Conservation (phyloP, 2,888 invertebrate species). For the Chalcis sispes region DNA sequence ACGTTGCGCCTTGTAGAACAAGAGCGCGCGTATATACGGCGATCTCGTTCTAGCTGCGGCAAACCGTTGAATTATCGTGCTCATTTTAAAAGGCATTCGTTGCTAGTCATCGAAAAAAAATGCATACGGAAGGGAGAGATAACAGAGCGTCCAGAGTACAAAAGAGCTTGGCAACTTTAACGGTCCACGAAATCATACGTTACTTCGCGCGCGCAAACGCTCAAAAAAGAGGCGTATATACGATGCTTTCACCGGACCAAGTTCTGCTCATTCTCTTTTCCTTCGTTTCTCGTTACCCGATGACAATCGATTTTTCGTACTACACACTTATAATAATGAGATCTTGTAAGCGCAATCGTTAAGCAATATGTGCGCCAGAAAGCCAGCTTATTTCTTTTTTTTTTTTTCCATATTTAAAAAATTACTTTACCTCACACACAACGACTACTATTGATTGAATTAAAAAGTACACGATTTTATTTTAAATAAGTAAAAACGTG, state of each 20-base stretch:
- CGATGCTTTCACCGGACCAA: slow-evolving; percentile 12
- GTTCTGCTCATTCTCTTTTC: background rate
- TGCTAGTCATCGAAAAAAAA: background rate
- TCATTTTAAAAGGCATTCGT: slow-evolving; percentile 21
- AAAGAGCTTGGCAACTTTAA: background rate
- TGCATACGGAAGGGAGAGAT: background rate
- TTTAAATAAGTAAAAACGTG: no score
- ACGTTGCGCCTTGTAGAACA: slow-evolving; percentile 58
- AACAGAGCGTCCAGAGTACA: slow-evolving; percentile 4
- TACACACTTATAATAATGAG: slow-evolving; percentile 28
- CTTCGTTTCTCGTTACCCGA: background rate
- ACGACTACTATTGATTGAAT: no score
- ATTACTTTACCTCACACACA: no score
- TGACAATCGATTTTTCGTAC: slow-evolving; percentile 31
- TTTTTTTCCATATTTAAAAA: background rate
- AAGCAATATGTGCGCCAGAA: no score
- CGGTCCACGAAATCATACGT: slow-evolving; percentile 21
- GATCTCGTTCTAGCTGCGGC: slow-evolving; percentile 35
- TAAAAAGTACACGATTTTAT: no score
- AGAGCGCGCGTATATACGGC: background rate
- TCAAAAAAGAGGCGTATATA: slow-evolving; percentile 12
- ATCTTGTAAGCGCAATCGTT: background rate
- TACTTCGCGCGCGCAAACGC: background rate
- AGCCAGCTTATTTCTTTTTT: background rate
- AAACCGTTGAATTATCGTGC: slow-evolving; percentile 29